Evolutionary conservation across 2,113 vertebrate species (phyloP).

Genomic region (Hassar affinis): DNA sequence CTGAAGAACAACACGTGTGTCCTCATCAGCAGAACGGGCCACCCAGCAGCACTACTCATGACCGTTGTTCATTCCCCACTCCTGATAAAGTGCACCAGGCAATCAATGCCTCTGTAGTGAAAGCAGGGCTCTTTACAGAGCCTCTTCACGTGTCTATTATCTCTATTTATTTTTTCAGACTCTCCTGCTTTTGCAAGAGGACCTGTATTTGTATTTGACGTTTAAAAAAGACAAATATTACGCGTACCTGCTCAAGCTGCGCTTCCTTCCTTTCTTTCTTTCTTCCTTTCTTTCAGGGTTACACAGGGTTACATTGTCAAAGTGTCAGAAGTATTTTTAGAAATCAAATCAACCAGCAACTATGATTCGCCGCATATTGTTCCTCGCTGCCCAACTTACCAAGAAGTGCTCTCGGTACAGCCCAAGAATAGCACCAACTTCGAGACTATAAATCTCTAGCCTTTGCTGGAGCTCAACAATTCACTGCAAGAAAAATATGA

Average conservation of each 20-base stretch:
- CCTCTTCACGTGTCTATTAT: slow-evolving; percentile 55
- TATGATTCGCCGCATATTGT: slow-evolving; percentile 40
- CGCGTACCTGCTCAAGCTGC: too few species aligned
- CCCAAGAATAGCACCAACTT: slow-evolving; percentile 57
- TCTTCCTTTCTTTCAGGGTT: too few species aligned
- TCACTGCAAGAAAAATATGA: slow-evolving; percentile 47
- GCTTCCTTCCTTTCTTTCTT: too few species aligned
- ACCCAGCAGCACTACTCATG: slow-evolving; percentile 54
- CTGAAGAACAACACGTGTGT: slow-evolving; percentile 56
- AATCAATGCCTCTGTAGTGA: slow-evolving; percentile 56
- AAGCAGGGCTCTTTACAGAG: slow-evolving; percentile 45
- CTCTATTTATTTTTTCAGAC: slow-evolving; percentile 35
- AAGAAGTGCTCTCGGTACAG: slow-evolving; percentile 37
- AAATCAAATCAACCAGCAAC: neutral
- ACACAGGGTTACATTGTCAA: neutral
- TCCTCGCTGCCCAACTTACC: slow-evolving; percentile 17
- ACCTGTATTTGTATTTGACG: neutral
- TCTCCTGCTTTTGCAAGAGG: neutral
- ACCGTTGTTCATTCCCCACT: slow-evolving; percentile 55
- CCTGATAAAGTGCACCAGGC: slow-evolving; percentile 56
- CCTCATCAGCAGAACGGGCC: slow-evolving; percentile 60
- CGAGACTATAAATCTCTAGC: slow-evolving; percentile 51
- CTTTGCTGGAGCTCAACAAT: slow-evolving; percentile 51
- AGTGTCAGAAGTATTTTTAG: slow-evolving; percentile 7
- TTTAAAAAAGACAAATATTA: neutral